Base-by-base conservation (phyloP, 2,113 vertebrate genomes). In the Abramis brama region DNA sequence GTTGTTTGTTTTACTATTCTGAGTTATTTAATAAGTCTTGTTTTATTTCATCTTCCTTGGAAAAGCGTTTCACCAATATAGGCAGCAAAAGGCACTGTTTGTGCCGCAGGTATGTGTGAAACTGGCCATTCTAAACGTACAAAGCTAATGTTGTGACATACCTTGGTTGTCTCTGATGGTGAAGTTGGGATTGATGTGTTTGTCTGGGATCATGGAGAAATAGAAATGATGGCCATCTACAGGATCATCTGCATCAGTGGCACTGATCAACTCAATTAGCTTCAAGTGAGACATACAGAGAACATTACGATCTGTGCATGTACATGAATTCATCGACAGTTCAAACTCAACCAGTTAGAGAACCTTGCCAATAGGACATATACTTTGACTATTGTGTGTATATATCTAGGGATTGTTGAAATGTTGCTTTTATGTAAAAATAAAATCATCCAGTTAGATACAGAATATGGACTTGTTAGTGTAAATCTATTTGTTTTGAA, bases 111-210 rank as follows among this genome's bases (percentile, higher is more conserved):
- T 45, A 39, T 74, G 23, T 25, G 43, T 47, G 23, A 25, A 30
- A 39, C 8, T 19, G 19, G 33, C 66, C 47, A 57, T 78, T 78
- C 30, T 57, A 36, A 78, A 57, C 30, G 33, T 33, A 33, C 21
- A 85, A 57, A 39, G n/a, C 45, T 78, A 12, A 64, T 50, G 0
- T 10, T 80, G 23, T 80, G 75, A 39, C 76, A n/a, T 87, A 98
- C 97, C 96, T 97, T 95, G 93, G 92, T 98, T 97, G 91, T 99
- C 97, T 91, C 92, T 94, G 76, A 99, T 89, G 10, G 91, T 95
- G 94, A 99, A 99, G 92, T 93, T 93, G 17, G 96, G 96, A 86
- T 94, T 95, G 87, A 94, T 97, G 92, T 84, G 82, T 39, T 91
- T 92, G 43, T 96, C 95, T 0, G 93, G 82, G 73, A 94, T 94